These are phyloP conservation scores for Balanococcus diminutus DNA, from an alignment of 2,888 invertebrate species.

Conservation along the genomic window DNA sequence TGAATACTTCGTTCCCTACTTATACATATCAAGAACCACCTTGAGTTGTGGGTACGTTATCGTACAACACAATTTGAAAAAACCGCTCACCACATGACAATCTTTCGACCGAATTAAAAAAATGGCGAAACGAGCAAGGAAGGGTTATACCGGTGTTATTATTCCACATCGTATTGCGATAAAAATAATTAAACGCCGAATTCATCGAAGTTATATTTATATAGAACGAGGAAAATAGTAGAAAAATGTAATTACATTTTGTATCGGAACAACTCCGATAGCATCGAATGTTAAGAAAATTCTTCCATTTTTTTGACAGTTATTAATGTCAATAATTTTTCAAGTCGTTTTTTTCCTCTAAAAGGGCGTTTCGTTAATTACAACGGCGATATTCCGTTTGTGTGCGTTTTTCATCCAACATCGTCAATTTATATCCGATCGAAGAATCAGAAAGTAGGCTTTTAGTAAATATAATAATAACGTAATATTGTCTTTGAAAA, in stretches of 20 bases:
- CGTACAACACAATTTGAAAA: neutral
- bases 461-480: constrained; percentile 25
- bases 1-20: no score
- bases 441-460: constrained; percentile 3
- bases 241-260: constrained; percentile 22
- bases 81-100: neutral
- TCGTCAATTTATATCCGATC: neutral
- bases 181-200: constrained; percentile 17
- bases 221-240: neutral
- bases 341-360: neutral
- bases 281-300: constrained; percentile 21
- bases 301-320: constrained; percentile 25
- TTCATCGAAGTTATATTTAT: neutral
- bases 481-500: constrained; percentile 8
- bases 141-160: neutral
- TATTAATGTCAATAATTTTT: constrained; percentile 26
- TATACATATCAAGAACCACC: neutral
- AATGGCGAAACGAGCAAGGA: neutral
- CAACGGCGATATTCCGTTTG: neutral
- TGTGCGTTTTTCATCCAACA: neutral
- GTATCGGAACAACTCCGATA: constrained; percentile 5
- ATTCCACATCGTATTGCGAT: neutral
- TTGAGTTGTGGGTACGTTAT: neutral
- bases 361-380: constrained; percentile 24
- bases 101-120: neutral